A percentile compares a stretch with the other conserved stretches of the same genome.
These are phyloP conservation scores for Microtus obscurus DNA, from an alignment of 2,797 vertebrate species.

Conservation along the genomic window DNA sequence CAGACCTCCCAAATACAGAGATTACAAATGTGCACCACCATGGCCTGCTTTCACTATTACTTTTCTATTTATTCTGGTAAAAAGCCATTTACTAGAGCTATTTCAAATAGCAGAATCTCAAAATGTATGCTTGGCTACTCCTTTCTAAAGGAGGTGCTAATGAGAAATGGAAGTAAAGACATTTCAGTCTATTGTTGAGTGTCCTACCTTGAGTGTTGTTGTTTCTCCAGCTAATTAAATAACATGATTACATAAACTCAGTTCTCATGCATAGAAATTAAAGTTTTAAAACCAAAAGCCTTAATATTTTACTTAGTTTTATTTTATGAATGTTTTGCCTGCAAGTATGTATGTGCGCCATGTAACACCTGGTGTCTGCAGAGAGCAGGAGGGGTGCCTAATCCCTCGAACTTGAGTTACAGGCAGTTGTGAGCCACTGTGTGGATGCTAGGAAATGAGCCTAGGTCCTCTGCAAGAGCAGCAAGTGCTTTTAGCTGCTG, in stretches of 20 bases:
- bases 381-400: neutral
- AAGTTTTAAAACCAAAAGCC: constrained; percentile 28
- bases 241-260: neutral
- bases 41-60: neutral
- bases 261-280: constrained; percentile 55
- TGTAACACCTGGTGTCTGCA: neutral
- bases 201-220: constrained; percentile 42
- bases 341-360: neutral
- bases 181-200: neutral
- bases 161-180: constrained; percentile 27
- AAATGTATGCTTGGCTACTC: neutral
- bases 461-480: neutral
- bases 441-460: neutral
- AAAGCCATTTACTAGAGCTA: constrained; percentile 26
- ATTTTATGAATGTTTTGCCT: neutral
- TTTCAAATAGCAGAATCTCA: constrained; percentile 48
- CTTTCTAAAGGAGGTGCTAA: constrained; percentile 37
- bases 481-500: neutral
- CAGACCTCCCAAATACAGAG: neutral
- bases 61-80: constrained; percentile 47
- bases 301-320: neutral
- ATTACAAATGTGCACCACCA: neutral
- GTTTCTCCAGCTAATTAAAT: constrained; percentile 38
- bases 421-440: neutral
- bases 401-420: neutral